phyloP scores from a whole-genome alignment of 2,888 invertebrate species.

The Epicampocera succincta region DNA sequence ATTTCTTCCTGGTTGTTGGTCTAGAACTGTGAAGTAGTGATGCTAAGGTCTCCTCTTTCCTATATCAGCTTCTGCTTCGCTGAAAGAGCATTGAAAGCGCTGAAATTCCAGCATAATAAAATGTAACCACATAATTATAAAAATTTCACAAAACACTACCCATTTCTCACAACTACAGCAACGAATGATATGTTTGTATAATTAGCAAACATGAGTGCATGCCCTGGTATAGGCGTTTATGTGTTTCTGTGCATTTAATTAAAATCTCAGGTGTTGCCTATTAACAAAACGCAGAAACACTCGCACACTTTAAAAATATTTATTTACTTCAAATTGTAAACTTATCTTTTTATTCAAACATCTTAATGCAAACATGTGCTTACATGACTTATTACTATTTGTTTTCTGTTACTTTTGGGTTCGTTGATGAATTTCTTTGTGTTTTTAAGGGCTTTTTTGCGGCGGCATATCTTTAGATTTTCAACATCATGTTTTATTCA shows the following conservation, averaged over 20 bases:
- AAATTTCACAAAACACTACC: too few species aligned
- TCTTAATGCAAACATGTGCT: constrained; percentile 6
- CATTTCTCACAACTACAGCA: too few species aligned
- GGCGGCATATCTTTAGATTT: constrained; percentile 19
- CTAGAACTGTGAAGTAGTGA: too few species aligned
- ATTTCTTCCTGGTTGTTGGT: too few species aligned
- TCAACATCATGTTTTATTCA: background rate
- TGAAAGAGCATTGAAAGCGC: too few species aligned
- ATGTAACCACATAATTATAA: too few species aligned
- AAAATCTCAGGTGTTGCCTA: constrained; percentile 51
- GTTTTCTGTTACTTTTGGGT: constrained; percentile 6
- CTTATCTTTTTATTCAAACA: constrained; percentile 28
- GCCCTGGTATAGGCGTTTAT: background rate
- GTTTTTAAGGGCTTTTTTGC: background rate
- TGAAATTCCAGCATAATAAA: too few species aligned
- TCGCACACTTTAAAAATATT: constrained; percentile 58
- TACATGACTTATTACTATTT: constrained; percentile 28
- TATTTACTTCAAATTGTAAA: constrained; percentile 47
- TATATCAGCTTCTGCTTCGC: too few species aligned
- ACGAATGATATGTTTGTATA: background rate
- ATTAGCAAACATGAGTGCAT: too few species aligned
- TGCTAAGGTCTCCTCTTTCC: too few species aligned
- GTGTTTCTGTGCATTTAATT: background rate
- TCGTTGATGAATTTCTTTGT: constrained; percentile 11
- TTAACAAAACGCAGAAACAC: constrained; percentile 19